These are phyloP conservation scores for Parasteatoda tepidariorum DNA, from an alignment of 1,140 invertebrate genomes.

Conservation along the genomic window DNA sequence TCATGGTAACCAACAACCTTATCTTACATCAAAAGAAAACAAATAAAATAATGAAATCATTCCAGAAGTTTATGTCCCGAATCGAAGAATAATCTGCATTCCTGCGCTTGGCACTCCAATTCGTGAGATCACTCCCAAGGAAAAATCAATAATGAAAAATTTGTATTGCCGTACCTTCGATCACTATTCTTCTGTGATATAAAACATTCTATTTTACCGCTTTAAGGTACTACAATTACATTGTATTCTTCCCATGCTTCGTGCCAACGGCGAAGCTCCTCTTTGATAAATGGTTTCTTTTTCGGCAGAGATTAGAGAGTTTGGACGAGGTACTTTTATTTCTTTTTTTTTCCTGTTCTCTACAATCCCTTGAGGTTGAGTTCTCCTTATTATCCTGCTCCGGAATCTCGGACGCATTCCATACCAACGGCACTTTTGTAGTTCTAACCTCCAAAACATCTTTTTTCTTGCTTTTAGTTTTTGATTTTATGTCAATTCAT, in stretches of 20 bases:
- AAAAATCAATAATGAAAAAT: neutral
- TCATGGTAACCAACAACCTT: too few species aligned
- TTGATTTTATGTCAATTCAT: neutral
- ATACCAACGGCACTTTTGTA: neutral
- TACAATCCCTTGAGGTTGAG: neutral
- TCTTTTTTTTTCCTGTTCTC: neutral
- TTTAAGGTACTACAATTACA: constrained; percentile 47
- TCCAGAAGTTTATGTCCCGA: neutral
- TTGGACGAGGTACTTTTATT: neutral
- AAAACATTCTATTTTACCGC: constrained; percentile 40
- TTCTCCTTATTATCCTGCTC: constrained; percentile 20
- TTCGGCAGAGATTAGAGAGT: constrained; percentile 40
- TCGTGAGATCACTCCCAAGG: neutral
- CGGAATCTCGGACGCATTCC: constrained; percentile 3
- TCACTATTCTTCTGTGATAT: constrained; percentile 4
- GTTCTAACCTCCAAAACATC: neutral
- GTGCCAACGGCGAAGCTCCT: constrained; percentile 8
- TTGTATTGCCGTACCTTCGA: neutral
- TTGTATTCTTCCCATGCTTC: constrained; percentile 2
- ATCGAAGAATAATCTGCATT: constrained; percentile 19
- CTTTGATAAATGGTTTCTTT: constrained; percentile 34
- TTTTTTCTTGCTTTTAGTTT: neutral
- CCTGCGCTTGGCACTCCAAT: neutral
- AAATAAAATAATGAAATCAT: neutral
- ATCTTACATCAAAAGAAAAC: neutral